phyloP scores from a whole-genome alignment of 2,888 invertebrate species.

The Phengaris arion region DNA sequence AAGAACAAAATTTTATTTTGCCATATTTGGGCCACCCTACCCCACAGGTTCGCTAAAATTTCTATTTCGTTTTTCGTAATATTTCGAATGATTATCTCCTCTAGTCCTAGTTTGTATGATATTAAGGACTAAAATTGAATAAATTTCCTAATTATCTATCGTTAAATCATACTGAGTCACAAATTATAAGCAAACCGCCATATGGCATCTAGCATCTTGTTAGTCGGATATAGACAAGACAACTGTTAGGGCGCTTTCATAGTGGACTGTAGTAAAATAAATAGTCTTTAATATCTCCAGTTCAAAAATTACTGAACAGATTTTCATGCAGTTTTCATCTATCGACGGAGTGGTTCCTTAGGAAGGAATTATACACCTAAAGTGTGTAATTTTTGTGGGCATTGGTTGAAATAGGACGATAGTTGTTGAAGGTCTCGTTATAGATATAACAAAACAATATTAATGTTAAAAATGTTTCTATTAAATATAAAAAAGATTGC shows the following conservation, averaged over 20 bases:
- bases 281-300: not conserved
- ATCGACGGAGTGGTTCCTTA: too few species aligned
- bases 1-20: too few species aligned
- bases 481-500: too few species aligned
- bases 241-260: constrained; percentile 45
- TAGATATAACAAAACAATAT: too few species aligned
- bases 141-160: constrained; percentile 33
- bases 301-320: too few species aligned
- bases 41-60: not conserved
- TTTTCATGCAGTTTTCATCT: too few species aligned
- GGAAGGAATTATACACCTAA: too few species aligned
- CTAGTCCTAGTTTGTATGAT: not conserved
- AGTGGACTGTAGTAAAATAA: constrained; percentile 36
- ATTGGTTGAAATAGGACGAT: too few species aligned
- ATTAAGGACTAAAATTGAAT: constrained; percentile 44
- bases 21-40: not conserved
- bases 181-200: constrained; percentile 50
- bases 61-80: not conserved
- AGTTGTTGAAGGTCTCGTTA: too few species aligned
- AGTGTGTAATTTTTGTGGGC: too few species aligned
- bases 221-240: constrained; percentile 54
- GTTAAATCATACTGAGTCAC: constrained; percentile 53
- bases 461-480: too few species aligned
- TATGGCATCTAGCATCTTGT: constrained; percentile 65
- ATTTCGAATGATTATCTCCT: not conserved